Percentiles rank a stretch among this genome's conserved stretches.
Evolutionary conservation across 2,797 vertebrate species (phyloP).

Genomic region (Tragelaphus oryx): DNA sequence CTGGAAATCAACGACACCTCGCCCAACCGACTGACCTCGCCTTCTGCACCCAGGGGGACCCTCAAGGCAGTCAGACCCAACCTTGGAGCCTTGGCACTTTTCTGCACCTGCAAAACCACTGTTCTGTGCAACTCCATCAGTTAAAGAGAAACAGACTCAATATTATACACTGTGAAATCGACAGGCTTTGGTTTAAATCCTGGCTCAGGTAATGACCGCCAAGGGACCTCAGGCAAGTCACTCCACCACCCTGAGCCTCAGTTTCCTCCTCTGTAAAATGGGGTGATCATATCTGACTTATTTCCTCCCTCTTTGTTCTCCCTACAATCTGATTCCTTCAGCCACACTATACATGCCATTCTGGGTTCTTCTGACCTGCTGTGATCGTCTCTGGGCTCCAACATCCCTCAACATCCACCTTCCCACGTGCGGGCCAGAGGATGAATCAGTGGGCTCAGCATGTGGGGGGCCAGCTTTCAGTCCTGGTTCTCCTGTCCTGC

Average conservation of each 20-base stretch:
- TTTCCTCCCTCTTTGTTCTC: background rate
- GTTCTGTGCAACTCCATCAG: rapidly evolving
- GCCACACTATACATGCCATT: background rate
- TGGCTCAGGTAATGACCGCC: background rate
- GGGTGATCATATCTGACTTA: background rate
- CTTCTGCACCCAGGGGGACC: background rate
- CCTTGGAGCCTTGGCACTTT: background rate
- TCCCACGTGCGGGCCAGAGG: rapidly evolving
- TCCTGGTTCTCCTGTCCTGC: background rate
- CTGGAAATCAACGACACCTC: background rate
- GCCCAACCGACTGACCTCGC: background rate
- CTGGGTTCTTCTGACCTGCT: background rate
- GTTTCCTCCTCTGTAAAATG: background rate
- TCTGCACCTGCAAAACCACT: background rate
- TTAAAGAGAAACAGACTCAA: background rate
- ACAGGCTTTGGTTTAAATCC: background rate
- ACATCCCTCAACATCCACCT: background rate
- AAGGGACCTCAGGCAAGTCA: background rate
- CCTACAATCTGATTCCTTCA: background rate
- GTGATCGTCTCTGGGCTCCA: background rate
- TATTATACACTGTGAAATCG: background rate
- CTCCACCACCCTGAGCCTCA: background rate
- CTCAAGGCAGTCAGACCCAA: background rate
- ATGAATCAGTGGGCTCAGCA: background rate
- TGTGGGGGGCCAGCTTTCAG: rapidly evolving